Conservation (phyloP, 2,797 vertebrate genomes). For the Discoglossus pictus region DNA sequence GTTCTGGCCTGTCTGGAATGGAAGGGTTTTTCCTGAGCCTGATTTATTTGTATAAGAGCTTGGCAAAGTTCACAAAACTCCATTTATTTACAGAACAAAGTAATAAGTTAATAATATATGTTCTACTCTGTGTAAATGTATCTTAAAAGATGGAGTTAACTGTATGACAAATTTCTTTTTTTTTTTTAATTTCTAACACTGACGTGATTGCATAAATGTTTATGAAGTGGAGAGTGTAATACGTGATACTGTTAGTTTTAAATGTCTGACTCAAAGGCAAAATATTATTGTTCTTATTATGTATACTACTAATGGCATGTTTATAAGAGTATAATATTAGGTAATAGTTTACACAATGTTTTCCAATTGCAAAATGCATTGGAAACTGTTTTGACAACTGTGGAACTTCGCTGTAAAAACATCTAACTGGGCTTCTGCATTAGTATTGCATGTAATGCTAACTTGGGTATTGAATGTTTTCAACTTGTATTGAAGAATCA, state of each 20-base stretch:
- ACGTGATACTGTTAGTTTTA: slow-evolving; percentile 18
- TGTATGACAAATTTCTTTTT: slow-evolving; percentile 14
- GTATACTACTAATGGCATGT: slow-evolving; percentile 7
- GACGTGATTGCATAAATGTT: slow-evolving; percentile 18
- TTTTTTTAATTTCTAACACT: not conserved
- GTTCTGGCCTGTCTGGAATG: no score
- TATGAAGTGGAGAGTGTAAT: slow-evolving; percentile 30
- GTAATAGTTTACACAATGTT: slow-evolving; percentile 14
- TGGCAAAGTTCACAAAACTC: no score
- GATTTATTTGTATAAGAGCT: no score
- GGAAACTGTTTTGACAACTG: slow-evolving; percentile 27
- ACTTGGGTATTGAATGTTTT: slow-evolving; percentile 18
- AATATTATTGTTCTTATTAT: slow-evolving; percentile 8
- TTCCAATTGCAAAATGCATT: slow-evolving; percentile 8
- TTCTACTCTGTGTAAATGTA: slow-evolving; percentile 1
- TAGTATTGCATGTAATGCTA: not conserved
- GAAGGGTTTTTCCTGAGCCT: no score
- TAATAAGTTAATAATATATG: slow-evolving; percentile 11
- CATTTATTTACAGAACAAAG: slow-evolving; percentile 3
- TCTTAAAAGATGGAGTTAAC: not conserved
- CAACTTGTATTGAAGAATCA: slow-evolving; percentile 20
- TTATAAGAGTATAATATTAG: slow-evolving; percentile 4
- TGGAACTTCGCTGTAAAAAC: slow-evolving; percentile 8
- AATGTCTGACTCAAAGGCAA: slow-evolving; percentile 19
- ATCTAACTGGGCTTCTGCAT: not conserved